These are phyloP conservation scores for Dreissena polymorpha DNA, from an alignment of 1,140 invertebrate genomes.

Conservation along the genomic window DNA sequence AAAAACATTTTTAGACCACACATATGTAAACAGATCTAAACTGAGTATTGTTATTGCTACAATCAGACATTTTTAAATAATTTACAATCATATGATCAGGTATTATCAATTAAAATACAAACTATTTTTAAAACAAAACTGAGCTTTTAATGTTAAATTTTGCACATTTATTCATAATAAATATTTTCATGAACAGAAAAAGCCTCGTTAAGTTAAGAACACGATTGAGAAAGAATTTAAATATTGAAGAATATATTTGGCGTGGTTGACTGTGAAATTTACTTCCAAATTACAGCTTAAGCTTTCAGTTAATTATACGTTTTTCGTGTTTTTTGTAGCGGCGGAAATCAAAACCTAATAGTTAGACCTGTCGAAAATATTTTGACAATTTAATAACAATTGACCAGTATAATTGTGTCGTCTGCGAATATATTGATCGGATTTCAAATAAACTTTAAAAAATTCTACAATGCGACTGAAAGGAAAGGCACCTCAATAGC, in stretches of 20 bases:
- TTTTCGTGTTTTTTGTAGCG: not conserved
- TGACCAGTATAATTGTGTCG: constrained; percentile 33
- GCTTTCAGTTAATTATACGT: not conserved
- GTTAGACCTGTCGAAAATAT: constrained; percentile 33
- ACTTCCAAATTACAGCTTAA: not conserved
- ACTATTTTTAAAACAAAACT: too few relatives aligned
- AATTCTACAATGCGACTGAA: not conserved
- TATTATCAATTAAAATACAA: too few relatives aligned
- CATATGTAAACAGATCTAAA: too few relatives aligned
- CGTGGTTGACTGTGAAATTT: not conserved
- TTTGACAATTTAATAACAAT: constrained; percentile 50
- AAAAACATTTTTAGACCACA: too few relatives aligned
- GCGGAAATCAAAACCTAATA: constrained; percentile 18
- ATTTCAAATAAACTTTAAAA: constrained; percentile 23
- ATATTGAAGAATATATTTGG: not conserved
- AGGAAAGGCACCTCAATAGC: not conserved
- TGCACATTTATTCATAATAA: too few relatives aligned
- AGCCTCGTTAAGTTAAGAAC: not conserved
- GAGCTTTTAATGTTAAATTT: too few relatives aligned
- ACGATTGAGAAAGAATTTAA: not conserved
- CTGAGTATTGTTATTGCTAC: too few relatives aligned
- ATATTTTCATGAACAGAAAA: not conserved
- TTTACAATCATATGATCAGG: too few relatives aligned
- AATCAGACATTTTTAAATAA: too few relatives aligned
- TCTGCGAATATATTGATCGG: constrained; percentile 17